These are phyloP conservation scores for Aplidium turbinatum DNA, from an alignment of 23 tunicate species.

Conservation along the genomic window DNA sequence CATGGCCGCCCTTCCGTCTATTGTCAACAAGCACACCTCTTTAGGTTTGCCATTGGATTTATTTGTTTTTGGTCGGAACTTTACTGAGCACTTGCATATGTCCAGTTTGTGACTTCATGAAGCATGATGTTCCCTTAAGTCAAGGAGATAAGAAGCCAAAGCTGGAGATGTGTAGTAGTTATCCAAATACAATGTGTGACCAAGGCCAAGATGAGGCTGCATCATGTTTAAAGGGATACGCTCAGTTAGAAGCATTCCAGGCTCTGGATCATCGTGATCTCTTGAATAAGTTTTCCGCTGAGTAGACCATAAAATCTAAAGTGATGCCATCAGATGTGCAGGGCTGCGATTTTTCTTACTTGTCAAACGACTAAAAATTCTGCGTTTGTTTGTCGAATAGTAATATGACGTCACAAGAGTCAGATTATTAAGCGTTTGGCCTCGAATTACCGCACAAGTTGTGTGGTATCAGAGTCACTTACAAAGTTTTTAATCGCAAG, in stretches of 20 bases:
- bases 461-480: too few species aligned
- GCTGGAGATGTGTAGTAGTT: conserved; percentile 16
- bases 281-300: conserved; percentile 16
- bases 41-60: conserved; percentile 20
- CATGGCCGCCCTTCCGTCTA: conserved; percentile 15
- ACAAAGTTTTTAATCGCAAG: too few species aligned
- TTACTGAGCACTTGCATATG: conserved; percentile 16
- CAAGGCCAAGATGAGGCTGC: conserved; percentile 18
- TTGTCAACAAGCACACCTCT: conserved; percentile 13
- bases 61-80: not conserved
- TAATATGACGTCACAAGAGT: too few species aligned
- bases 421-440: too few species aligned
- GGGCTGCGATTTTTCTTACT: too few species aligned
- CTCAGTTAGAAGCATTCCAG: conserved; percentile 6
- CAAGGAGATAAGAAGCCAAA: not conserved
- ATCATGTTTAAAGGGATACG: conserved; percentile 11
- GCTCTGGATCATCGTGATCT: conserved; percentile 11
- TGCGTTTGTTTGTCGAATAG: too few species aligned
- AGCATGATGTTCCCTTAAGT: conserved; percentile 5
- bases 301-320: conserved; percentile 4
- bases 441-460: too few species aligned
- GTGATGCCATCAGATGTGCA: conserved; percentile 9
- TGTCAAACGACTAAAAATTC: too few species aligned
- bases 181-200: conserved; percentile 17
- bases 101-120: conserved; percentile 24